These are phyloP conservation scores for Pemphigus obesinymphae DNA, from an alignment of 1,140 invertebrate species.

Conservation along the genomic window DNA sequence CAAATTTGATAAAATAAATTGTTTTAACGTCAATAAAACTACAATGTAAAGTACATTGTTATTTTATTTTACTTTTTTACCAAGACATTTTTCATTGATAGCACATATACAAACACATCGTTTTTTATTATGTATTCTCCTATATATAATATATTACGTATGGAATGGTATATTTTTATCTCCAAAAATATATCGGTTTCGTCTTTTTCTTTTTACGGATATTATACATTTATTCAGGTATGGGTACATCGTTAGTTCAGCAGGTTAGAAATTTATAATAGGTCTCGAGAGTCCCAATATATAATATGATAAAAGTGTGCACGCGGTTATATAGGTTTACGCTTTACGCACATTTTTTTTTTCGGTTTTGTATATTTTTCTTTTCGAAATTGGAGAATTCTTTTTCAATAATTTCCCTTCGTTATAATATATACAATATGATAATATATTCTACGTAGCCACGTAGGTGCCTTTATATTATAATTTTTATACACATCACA, in stretches of 20 bases:
- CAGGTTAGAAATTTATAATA: background rate
- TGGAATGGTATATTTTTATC: background rate
- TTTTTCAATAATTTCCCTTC: background rate
- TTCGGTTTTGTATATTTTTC: background rate
- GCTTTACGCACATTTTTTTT: background rate
- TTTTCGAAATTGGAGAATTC: background rate
- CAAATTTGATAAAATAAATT: no score
- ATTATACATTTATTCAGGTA: background rate
- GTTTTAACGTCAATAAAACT: no score
- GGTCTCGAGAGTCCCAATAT: background rate
- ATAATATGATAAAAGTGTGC: conserved; percentile 11
- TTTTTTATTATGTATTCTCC: no score
- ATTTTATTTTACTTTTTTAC: no score
- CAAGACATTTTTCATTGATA: no score
- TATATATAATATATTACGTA: no score
- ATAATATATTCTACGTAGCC: background rate
- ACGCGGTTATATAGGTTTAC: no score
- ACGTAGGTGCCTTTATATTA: no score
- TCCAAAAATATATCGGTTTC: background rate
- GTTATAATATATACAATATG: background rate
- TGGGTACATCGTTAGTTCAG: background rate
- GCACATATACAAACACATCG: no score
- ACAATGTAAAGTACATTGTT: no score
- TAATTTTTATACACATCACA: no score
- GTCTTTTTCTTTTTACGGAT: background rate